Evolutionary conservation across 1,140 invertebrate genomes (phyloP).

Genomic region (Colletes gigas): DNA sequence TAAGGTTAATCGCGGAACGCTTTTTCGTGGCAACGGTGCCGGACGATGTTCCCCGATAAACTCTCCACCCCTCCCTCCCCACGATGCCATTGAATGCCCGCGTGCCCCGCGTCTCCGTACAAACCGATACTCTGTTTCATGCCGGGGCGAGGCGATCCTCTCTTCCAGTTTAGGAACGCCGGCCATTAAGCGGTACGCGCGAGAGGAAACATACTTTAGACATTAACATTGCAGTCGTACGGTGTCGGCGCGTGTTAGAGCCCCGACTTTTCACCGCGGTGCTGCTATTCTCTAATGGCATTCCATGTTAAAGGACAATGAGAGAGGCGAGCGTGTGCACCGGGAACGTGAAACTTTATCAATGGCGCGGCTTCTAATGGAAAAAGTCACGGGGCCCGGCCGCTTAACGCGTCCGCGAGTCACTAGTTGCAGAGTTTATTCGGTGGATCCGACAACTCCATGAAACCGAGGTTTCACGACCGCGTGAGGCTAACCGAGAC

Average conservation of each 20-base stretch:
- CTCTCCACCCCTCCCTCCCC: not conserved
- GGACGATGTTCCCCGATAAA: constrained; percentile 49
- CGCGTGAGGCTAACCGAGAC: constrained; percentile 51
- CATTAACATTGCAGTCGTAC: constrained; percentile 61
- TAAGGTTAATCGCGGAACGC: constrained; percentile 57
- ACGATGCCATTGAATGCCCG: constrained; percentile 24
- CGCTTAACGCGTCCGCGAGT: constrained; percentile 39
- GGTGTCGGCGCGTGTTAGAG: constrained; percentile 38
- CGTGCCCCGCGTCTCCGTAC: constrained; percentile 2
- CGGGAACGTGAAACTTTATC: constrained; percentile 39
- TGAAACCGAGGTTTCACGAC: constrained; percentile 71
- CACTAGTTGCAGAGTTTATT: constrained; percentile 73
- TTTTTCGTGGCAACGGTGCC: constrained; percentile 60
- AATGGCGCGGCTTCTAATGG: constrained; percentile 34
- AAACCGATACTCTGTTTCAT: constrained; percentile 44
- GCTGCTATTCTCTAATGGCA: constrained; percentile 39
- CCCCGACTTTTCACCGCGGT: constrained; percentile 19
- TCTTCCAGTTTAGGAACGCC: constrained; percentile 56
- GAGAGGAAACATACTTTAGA: constrained; percentile 65
- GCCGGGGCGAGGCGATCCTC: constrained; percentile 11
- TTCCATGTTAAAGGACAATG: constrained; percentile 42
- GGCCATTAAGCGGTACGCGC: constrained; percentile 54
- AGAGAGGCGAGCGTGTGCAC: constrained; percentile 3
- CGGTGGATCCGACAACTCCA: constrained; percentile 63
- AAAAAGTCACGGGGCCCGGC: constrained; percentile 1